Conservation (phyloP, 37 sponge, comb jelly and placozoan genomes). For the Axinella damicornis region DNA sequence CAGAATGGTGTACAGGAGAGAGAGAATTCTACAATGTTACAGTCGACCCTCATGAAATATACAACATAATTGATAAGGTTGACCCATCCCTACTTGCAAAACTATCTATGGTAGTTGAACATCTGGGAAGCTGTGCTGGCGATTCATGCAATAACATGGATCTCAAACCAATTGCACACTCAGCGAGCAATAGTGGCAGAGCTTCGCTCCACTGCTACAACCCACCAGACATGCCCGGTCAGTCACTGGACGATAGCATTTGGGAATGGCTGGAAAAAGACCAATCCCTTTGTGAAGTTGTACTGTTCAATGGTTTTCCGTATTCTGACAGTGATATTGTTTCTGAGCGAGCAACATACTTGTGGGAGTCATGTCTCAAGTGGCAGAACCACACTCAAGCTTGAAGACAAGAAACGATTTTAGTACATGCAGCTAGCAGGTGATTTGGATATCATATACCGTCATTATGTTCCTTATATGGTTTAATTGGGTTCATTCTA, state of each 20-base stretch:
- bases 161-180: slow-evolving; percentile 18
- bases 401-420: no score
- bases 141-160: slow-evolving; percentile 50
- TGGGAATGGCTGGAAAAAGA: not conserved
- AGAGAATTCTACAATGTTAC: slow-evolving; percentile 67
- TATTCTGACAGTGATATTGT: slow-evolving; percentile 66
- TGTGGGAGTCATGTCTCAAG: slow-evolving; percentile 28
- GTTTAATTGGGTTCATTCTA: no score
- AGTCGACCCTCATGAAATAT: slow-evolving; percentile 47
- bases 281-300: not conserved
- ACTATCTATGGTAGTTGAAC: slow-evolving; percentile 22
- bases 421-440: no score
- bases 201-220: slow-evolving; percentile 40
- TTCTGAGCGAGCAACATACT: slow-evolving; percentile 9
- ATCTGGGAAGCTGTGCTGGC: slow-evolving; percentile 48
- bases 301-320: slow-evolving; percentile 49
- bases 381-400: no score
- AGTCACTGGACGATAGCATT: not conserved
- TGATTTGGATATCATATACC: no score
- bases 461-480: no score
- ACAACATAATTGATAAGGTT: slow-evolving; percentile 29
- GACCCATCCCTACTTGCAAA: slow-evolving; percentile 18
- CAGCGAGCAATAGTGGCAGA: not conserved
- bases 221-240: slow-evolving; percentile 61
- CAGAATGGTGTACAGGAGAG: slow-evolving; percentile 84